A percentile compares a stretch with the other conserved stretches of the same genome.
Conservation (phyloP, 64 coral and sea anemone species). For the Pocillopora verrucosa region DNA sequence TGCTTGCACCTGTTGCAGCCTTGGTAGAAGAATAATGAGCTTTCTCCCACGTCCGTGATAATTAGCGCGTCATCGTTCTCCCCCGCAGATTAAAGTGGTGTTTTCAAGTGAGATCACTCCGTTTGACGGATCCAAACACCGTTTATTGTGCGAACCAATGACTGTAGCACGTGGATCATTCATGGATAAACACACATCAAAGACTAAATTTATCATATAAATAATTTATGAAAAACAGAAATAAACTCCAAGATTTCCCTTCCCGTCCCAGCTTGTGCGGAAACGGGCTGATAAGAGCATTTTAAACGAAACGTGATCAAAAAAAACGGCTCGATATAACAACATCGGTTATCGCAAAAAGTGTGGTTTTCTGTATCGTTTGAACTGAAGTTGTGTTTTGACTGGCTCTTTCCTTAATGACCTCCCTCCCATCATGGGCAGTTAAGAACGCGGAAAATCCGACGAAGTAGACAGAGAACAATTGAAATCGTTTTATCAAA, state of each 20-base stretch:
- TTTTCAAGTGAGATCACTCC: constrained; percentile 15
- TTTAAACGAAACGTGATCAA: not conserved
- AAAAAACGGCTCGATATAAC: not conserved
- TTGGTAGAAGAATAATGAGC: constrained; percentile 38
- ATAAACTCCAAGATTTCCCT: not conserved
- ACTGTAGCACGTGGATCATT: not conserved
- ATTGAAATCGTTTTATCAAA: constrained; percentile 63
- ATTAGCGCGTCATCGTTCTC: constrained; percentile 50
- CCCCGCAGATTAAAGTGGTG: constrained; percentile 20
- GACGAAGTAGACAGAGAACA: constrained; percentile 27
- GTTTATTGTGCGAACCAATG: constrained; percentile 56
- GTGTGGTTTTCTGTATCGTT: not conserved
- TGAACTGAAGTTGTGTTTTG: not conserved
- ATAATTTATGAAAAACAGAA: constrained; percentile 57
- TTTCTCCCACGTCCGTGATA: constrained; percentile 53
- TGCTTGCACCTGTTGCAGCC: constrained; percentile 53
- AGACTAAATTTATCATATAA: constrained; percentile 26
- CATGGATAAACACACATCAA: not conserved
- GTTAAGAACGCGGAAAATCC: constrained; percentile 11
- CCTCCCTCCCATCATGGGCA: not conserved
- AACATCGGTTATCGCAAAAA: not conserved
- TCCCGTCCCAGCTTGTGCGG: not conserved
- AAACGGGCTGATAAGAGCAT: not conserved
- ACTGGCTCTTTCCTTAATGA: not conserved
- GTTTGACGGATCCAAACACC: constrained; percentile 37